These are phyloP conservation scores for Chesias legatella DNA, from an alignment of 2,888 invertebrate genomes.

Conservation along the genomic window DNA sequence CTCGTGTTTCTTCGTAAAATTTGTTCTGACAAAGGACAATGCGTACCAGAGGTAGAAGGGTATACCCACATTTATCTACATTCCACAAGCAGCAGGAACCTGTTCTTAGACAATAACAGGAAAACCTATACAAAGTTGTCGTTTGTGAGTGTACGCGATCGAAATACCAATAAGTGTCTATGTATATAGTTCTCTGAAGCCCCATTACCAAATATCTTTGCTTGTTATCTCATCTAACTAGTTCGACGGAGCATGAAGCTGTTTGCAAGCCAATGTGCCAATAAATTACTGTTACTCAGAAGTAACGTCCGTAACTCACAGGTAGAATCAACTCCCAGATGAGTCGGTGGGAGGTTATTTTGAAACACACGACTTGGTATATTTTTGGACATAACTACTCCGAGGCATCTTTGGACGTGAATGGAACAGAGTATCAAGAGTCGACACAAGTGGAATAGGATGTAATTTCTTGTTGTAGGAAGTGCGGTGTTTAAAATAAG, in stretches of 20 bases:
- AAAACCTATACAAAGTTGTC: no score
- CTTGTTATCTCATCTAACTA: not conserved
- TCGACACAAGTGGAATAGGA: conserved; percentile 12
- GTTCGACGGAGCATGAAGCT: not conserved
- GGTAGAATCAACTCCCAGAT: conserved; percentile 9
- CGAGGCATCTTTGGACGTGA: conserved; percentile 10
- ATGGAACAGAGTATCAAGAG: conserved; percentile 5
- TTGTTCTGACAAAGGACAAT: no score
- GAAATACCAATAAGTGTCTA: not conserved
- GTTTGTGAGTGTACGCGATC: no score
- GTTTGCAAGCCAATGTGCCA: conserved; percentile 1
- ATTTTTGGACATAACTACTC: conserved; percentile 11
- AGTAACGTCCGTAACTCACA: conserved; percentile 1
- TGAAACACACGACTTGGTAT: conserved; percentile 6
- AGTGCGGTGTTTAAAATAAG: conserved; percentile 18
- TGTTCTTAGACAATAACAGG: no score
- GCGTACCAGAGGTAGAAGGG: no score
- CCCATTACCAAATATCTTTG: not conserved
- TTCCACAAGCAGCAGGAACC: no score
- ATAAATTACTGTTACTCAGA: conserved; percentile 6
- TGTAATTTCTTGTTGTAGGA: conserved; percentile 7
- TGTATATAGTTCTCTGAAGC: no score
- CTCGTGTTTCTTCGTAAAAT: no score
- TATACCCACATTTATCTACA: no score
- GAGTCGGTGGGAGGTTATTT: conserved; percentile 8